Conservation (phyloP, 2,888 invertebrate genomes). For the Pelosia muscerda region DNA sequence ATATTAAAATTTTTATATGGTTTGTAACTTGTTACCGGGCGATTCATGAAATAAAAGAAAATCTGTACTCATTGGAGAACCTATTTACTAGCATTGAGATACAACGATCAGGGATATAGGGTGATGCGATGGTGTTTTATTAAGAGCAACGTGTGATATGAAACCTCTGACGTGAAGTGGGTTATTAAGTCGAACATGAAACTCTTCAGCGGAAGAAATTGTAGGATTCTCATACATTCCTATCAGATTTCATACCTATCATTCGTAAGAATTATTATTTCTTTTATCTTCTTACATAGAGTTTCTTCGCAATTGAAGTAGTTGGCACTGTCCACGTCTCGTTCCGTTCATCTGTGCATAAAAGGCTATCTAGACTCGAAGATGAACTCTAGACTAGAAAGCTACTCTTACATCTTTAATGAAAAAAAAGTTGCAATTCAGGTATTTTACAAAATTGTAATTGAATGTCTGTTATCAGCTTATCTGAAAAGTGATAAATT, state of each 20-base stretch:
- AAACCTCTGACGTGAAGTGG: background rate
- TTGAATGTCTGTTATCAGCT: constrained; percentile 1
- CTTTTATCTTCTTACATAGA: constrained; percentile 9
- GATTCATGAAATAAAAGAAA: background rate
- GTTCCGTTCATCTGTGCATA: constrained; percentile 8
- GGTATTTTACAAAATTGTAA: background rate
- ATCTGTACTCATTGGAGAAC: constrained; percentile 10
- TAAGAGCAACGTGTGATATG: constrained; percentile 17
- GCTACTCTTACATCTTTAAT: background rate
- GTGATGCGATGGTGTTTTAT: constrained; percentile 20
- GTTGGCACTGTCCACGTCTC: constrained; percentile 2
- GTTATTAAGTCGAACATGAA: background rate
- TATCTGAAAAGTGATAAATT: constrained; percentile 20
- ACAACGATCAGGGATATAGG: constrained; percentile 11
- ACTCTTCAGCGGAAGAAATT: background rate
- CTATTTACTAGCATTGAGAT: constrained; percentile 15
- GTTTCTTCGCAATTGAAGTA: constrained; percentile 11
- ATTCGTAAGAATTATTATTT: constrained; percentile 11
- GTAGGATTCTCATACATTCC: background rate
- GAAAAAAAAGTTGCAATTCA: background rate
- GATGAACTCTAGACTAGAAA: too few species aligned
- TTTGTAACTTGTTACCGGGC: constrained; percentile 4
- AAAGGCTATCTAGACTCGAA: background rate
- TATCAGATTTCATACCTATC: constrained; percentile 5
- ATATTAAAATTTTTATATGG: constrained; percentile 9